phyloP scores from a whole-genome alignment of 2,888 invertebrate species.

The Portevinia maculata region DNA sequence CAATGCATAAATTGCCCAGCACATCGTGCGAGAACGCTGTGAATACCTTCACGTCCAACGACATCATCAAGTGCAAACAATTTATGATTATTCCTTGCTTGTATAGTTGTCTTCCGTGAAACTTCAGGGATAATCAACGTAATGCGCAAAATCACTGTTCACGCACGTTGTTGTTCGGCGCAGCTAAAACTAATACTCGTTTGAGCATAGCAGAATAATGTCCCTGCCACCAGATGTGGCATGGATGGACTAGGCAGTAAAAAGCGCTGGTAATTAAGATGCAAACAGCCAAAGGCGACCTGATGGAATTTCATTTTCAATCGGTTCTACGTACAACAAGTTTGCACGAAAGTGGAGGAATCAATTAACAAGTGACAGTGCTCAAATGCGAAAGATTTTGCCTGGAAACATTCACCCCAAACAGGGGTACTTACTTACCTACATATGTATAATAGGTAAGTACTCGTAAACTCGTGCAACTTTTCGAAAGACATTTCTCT shows the following conservation, averaged over 20 bases:
- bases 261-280: slow-evolving; percentile 25
- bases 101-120: too few species aligned
- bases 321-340: slow-evolving; percentile 10
- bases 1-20: neutral
- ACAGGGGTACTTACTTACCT: neutral
- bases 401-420: neutral
- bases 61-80: slow-evolving; percentile 12
- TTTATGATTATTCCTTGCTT: slow-evolving; percentile 29
- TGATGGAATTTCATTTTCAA: slow-evolving; percentile 29
- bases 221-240: too few species aligned
- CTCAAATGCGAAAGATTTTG: neutral
- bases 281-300: slow-evolving; percentile 4
- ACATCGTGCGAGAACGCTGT: slow-evolving; percentile 1
- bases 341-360: neutral
- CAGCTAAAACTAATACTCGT: neutral
- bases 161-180: neutral
- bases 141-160: neutral
- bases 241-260: slow-evolving; percentile 1
- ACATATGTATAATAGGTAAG: neutral
- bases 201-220: neutral
- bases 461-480: slow-evolving; percentile 1
- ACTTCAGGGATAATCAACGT: too few species aligned
- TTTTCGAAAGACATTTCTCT: neutral
- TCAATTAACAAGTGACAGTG: slow-evolving; percentile 31
- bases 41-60: slow-evolving; percentile 16